phyloP scores from a whole-genome alignment of 2,113 vertebrate genomes.

The Macquaria ambigua region DNA sequence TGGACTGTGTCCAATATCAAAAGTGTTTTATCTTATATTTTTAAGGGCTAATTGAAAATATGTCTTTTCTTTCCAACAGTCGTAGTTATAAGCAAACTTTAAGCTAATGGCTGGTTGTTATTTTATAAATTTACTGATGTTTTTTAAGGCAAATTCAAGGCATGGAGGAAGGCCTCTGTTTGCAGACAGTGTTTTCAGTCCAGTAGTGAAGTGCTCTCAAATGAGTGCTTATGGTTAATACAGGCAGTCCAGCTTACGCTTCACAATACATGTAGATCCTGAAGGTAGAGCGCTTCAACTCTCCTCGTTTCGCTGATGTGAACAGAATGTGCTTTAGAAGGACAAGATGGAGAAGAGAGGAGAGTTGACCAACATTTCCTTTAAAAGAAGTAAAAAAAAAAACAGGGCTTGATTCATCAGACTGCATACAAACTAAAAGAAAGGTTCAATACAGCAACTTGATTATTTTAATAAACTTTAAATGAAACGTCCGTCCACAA shows the following conservation, averaged over 20 bases:
- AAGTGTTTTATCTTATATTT: neutral
- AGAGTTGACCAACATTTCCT: neutral
- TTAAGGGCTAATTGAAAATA: neutral
- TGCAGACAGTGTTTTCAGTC: neutral
- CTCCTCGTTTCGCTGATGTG: neutral
- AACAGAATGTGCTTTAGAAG: neutral
- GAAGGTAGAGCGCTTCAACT: neutral
- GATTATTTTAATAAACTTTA: neutral
- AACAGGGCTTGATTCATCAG: neutral
- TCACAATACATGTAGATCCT: neutral
- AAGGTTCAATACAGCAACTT: neutral
- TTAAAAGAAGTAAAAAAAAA: neutral
- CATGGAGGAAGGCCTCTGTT: neutral
- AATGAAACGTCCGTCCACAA: neutral
- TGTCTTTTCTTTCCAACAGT: neutral
- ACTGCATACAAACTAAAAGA: neutral
- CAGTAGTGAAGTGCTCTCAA: neutral
- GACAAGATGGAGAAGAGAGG: neutral
- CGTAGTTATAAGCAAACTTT: no score
- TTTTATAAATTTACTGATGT: no score
- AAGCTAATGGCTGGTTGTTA: no score
- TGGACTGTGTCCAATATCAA: no score
- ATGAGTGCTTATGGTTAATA: neutral
- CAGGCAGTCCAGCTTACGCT: neutral
- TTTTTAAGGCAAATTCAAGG: neutral